Conservation (phyloP, 2,888 invertebrate genomes). For the Agrotis segetum region DNA sequence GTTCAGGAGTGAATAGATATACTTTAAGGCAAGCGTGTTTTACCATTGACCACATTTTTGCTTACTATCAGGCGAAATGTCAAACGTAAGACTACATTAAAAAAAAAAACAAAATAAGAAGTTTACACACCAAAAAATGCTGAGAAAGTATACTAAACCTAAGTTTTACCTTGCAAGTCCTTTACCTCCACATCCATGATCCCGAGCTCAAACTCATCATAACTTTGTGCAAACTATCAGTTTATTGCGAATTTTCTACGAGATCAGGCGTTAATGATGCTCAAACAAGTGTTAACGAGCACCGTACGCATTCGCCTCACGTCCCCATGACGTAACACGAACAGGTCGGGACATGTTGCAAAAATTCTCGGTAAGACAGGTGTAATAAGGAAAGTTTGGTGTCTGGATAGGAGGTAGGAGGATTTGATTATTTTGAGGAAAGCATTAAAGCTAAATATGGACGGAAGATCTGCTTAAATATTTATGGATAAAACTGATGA, state of each 20-base stretch:
- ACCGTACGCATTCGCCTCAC: conserved; percentile 65
- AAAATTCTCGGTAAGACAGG: conserved; percentile 45
- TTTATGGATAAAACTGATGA: no score
- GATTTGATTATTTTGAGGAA: background rate
- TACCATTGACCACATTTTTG: no score
- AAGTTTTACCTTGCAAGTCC: background rate
- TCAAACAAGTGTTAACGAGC: conserved; percentile 68
- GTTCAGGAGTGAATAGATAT: no score
- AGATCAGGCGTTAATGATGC: conserved; percentile 65
- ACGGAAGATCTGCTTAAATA: background rate
- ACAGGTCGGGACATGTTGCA: conserved; percentile 46
- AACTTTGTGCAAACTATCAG: conserved; percentile 51
- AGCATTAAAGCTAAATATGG: background rate
- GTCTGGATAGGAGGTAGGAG: background rate
- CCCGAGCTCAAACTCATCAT: conserved; percentile 38
- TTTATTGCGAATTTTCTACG: conserved; percentile 52
- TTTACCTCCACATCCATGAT: background rate
- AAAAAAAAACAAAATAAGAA: no score
- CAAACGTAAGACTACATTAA: no score
- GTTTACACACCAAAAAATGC: no score
- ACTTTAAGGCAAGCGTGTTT: no score
- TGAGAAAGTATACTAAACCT: background rate
- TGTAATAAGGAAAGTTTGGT: conserved; percentile 40
- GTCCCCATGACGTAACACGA: conserved; percentile 52
- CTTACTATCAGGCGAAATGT: no score